Conservation (phyloP, 2,888 invertebrate species). For the Aleiodes testaceus region DNA sequence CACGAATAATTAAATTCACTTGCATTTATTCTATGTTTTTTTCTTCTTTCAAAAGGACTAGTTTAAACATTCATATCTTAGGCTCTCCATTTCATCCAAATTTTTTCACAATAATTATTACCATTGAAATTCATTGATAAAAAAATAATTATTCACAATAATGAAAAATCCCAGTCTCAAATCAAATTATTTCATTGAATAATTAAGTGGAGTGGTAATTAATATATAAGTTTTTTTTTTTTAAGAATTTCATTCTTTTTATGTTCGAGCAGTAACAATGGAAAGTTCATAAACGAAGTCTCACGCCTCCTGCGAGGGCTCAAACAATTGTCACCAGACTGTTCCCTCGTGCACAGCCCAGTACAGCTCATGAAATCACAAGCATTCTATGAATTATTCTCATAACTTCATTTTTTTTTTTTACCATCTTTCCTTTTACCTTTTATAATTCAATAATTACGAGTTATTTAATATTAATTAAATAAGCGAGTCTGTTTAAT, state of each 20-base stretch:
- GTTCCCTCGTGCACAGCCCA: constrained; percentile 26
- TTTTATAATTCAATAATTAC: constrained; percentile 57
- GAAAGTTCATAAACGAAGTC: background rate
- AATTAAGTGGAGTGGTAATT: constrained; percentile 51
- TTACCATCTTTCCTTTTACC: background rate
- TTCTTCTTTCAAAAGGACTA: background rate
- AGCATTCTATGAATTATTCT: constrained; percentile 19
- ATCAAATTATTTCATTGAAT: constrained; percentile 49
- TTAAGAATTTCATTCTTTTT: background rate
- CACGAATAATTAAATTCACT: no score
- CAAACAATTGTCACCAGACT: constrained; percentile 19
- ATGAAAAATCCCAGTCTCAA: constrained; percentile 5
- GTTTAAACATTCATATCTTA: background rate
- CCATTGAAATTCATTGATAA: background rate
- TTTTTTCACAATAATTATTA: background rate
- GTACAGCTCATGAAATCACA: constrained; percentile 13
- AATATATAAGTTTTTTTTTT: constrained; percentile 32
- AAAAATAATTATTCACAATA: background rate
- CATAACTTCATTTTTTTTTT: constrained; percentile 40
- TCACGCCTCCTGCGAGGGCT: background rate
- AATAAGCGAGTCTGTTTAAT: constrained; percentile 67
- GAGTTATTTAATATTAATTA: constrained; percentile 61
- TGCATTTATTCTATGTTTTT: background rate
- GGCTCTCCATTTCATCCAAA: background rate
- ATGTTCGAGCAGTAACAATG: constrained; percentile 20